phyloP scores from a whole-genome alignment of 2,797 vertebrate genomes.

The Martes flavigula region DNA sequence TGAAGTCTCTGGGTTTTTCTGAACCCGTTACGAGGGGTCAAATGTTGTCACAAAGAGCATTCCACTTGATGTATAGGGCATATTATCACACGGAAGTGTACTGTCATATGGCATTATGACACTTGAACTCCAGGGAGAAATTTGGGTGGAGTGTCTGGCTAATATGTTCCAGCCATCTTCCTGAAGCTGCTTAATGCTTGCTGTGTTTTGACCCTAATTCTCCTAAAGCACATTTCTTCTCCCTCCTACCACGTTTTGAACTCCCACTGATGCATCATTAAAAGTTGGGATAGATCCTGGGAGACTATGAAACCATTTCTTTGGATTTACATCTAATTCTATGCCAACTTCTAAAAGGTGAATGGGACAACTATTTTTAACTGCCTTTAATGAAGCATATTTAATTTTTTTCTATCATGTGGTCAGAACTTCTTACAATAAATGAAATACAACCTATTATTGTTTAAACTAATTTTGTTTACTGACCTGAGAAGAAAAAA shows the following conservation, averaged over 20 bases:
- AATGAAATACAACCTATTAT: not conserved
- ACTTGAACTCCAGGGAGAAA: constrained; percentile 70
- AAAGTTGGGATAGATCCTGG: constrained; percentile 60
- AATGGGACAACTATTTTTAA: not conserved
- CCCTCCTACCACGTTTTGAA: constrained; percentile 22
- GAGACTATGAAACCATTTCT: constrained; percentile 45
- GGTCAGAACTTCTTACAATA: not conserved
- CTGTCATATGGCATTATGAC: constrained; percentile 27
- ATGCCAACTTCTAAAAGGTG: constrained; percentile 8
- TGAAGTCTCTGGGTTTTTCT: not conserved
- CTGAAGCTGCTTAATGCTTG: constrained; percentile 57
- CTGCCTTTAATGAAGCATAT: constrained; percentile 8
- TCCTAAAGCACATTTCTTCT: constrained; percentile 46
- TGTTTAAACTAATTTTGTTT: constrained; percentile 47
- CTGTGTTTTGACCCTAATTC: constrained; percentile 75
- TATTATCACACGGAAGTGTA: not conserved
- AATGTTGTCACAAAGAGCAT: constrained; percentile 49
- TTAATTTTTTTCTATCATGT: not conserved
- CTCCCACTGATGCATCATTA: constrained; percentile 47
- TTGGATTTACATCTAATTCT: constrained; percentile 58
- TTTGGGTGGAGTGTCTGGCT: constrained; percentile 44
- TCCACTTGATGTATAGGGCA: constrained; percentile 25
- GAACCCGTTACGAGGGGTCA: constrained; percentile 4
- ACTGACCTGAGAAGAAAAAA: not conserved
- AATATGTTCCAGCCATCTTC: constrained; percentile 55